These are phyloP conservation scores for Antigone vipio DNA, from an alignment of 2,113 vertebrate species.

Conservation along the genomic window DNA sequence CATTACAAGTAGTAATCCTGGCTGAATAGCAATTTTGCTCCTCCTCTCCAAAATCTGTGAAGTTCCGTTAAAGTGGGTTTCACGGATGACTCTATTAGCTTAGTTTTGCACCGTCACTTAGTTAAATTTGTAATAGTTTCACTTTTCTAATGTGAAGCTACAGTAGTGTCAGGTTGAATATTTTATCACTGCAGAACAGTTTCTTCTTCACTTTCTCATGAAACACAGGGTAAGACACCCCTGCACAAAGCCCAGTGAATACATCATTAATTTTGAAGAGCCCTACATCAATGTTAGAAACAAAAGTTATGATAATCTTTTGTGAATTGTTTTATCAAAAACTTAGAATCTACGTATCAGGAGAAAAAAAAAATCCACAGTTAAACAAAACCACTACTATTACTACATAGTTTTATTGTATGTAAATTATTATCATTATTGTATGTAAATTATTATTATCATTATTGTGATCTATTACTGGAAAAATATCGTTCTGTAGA, in stretches of 20 bases:
- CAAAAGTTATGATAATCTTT: neutral
- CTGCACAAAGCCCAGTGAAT: neutral
- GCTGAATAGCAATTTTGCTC: neutral
- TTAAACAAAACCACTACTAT: rapidly evolving
- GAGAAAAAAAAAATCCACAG: neutral
- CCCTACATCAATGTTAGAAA: neutral
- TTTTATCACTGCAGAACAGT: neutral
- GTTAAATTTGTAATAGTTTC: neutral
- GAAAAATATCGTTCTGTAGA: neutral
- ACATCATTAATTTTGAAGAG: neutral
- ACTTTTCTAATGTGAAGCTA: neutral
- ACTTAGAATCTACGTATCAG: neutral
- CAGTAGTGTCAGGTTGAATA: neutral
- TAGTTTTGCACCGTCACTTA: neutral
- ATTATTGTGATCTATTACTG: neutral
- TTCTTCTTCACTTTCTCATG: neutral
- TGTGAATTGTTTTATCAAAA: neutral
- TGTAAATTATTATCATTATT: neutral
- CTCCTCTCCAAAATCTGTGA: neutral
- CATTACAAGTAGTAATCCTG: neutral
- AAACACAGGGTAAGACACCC: neutral
- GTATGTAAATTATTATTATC: neutral
- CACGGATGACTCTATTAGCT: neutral
- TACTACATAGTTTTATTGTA: neutral
- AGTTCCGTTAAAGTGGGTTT: neutral